These are phyloP conservation scores for Agrypnus murinus DNA, from an alignment of 2,888 invertebrate genomes.

Conservation along the genomic window DNA sequence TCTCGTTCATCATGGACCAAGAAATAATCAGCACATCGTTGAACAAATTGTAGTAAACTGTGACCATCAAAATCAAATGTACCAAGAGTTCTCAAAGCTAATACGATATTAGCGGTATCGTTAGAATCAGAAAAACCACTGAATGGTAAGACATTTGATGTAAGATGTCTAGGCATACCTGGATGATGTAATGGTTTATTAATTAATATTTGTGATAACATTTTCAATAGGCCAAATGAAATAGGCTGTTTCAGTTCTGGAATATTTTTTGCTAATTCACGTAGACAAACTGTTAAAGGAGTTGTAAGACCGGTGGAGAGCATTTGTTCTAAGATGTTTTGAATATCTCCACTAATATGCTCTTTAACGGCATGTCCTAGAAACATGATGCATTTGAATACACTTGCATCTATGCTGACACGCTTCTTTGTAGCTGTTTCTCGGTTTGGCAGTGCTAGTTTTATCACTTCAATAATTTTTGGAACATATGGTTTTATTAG, in stretches of 20 bases:
- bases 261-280: constrained; percentile 91
- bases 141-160: constrained; percentile 72
- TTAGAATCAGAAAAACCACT: constrained; percentile 73
- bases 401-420: constrained; percentile 85
- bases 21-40: constrained; percentile 93
- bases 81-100: constrained; percentile 94
- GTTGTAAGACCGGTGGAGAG: constrained; percentile 93
- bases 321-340: constrained; percentile 92
- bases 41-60: constrained; percentile 92
- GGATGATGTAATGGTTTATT: constrained; percentile 89
- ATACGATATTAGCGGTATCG: constrained; percentile 89
- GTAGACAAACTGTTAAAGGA: constrained; percentile 91
- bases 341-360: constrained; percentile 84
- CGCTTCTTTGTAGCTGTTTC: constrained; percentile 86
- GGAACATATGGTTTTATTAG: constrained; percentile 87
- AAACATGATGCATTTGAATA: constrained; percentile 95
- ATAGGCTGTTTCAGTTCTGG: constrained; percentile 92
- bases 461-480: constrained; percentile 84
- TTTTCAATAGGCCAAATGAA: constrained; percentile 92
- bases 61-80: constrained; percentile 88
- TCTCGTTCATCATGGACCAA: constrained; percentile 93
- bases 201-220: constrained; percentile 93
- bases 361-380: constrained; percentile 89
- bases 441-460: constrained; percentile 76
- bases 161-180: constrained; percentile 81